Evolutionary conservation across 1,140 invertebrate genomes (phyloP), one percentile per base, ranked within the genome.

Genomic region (Proales similis): DNA sequence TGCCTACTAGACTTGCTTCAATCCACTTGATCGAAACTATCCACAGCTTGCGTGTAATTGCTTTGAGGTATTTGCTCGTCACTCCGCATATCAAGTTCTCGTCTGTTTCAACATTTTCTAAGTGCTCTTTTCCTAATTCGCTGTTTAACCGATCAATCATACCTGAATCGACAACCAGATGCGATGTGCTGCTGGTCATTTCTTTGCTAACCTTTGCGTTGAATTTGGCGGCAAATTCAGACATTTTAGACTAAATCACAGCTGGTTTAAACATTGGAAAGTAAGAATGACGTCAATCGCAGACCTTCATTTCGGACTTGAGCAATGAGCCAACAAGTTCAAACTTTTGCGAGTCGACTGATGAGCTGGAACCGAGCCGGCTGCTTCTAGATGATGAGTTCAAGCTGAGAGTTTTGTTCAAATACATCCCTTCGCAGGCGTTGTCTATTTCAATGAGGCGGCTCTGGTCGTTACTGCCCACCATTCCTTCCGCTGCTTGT

Each of bases 61-160:
- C 51, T 43, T 57, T 57, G 4, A 57, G 32, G 36, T 57, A 57
- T 39, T 57, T 57, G 20, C 38, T 42, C 26, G 51, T 57, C 3
- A 57, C 51, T 20, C 51, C 51, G 30, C 51, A 57, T 0, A 24
- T 24, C 30, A 57, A 42, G 32, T 57, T 57, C 32, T 57, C 45
- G 20, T 57, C 51, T 24, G 51, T n/a, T n/a, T n/a, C n/a, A n/a
- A n/a, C n/a, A n/a, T n/a, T n/a, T n/a, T n/a, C n/a, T n/a, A n/a
- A n/a, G n/a, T n/a, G n/a, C n/a, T n/a, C n/a, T n/a, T n/a, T n/a
- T n/a, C n/a, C n/a, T n/a, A n/a, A n/a, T n/a, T n/a, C n/a, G n/a
- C n/a, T n/a, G n/a, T n/a, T n/a, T n/a, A n/a, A n/a, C n/a, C n/a
- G n/a, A n/a, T n/a, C n/a, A n/a, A n/a, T n/a, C n/a, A n/a, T n/a